phyloP scores from a whole-genome alignment of 2,113 vertebrate species.

The Eurypyga helias region DNA sequence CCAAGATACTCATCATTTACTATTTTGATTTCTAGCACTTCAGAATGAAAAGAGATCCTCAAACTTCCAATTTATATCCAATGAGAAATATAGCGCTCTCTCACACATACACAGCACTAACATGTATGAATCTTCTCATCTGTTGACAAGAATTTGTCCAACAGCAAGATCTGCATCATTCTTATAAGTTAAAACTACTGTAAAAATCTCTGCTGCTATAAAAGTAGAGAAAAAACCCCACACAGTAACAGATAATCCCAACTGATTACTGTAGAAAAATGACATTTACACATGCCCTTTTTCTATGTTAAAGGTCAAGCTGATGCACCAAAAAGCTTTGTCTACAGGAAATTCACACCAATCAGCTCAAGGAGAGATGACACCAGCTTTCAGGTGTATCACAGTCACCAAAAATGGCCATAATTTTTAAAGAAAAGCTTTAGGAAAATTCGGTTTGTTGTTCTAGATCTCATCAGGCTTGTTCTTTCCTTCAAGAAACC shows the following conservation, averaged over 20 bases:
- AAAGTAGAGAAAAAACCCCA: background rate
- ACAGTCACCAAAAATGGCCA: background rate
- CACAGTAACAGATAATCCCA: background rate
- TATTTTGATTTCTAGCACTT: conserved; percentile 3
- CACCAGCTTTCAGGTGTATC: background rate
- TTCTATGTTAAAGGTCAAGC: conserved; percentile 22
- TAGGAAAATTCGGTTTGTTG: background rate
- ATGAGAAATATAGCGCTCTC: background rate
- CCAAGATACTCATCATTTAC: background rate
- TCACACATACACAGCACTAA: background rate
- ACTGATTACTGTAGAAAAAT: background rate
- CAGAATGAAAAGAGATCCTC: background rate
- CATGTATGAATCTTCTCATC: background rate
- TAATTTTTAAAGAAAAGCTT: background rate
- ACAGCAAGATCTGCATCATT: background rate
- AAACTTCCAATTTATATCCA: background rate
- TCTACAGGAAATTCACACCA: background rate
- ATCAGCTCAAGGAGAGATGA: background rate
- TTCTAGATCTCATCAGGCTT: background rate
- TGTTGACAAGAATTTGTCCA: background rate
- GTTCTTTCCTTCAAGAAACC: background rate
- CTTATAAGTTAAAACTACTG: background rate
- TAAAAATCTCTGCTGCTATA: background rate
- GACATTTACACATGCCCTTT: conserved; percentile 21
- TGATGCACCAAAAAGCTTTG: background rate